These are phyloP conservation scores for Butorides virescens DNA, from an alignment of 2,113 vertebrate species.

Conservation along the genomic window DNA sequence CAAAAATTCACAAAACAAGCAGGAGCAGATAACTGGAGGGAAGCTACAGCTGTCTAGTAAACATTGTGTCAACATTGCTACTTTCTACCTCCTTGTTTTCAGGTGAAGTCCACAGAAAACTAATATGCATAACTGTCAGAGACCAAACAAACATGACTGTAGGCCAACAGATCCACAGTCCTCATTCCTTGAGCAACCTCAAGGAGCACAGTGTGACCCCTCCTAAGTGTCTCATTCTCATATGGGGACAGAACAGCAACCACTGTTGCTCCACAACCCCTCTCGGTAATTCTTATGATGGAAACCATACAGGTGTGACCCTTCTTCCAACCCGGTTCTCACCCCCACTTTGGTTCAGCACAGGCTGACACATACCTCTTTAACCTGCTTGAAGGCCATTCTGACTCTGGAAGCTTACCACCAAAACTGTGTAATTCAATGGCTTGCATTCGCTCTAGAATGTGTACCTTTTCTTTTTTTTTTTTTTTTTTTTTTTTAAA, in stretches of 20 bases:
- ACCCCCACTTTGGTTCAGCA: neutral
- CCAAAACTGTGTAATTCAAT: neutral
- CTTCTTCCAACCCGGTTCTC: neutral
- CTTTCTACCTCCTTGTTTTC: neutral
- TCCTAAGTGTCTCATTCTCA: neutral
- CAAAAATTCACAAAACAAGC: neutral
- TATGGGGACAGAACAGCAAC: neutral
- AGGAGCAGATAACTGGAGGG: neutral
- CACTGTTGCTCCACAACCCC: neutral
- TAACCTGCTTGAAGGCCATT: neutral
- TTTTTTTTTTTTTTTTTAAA: too few species aligned
- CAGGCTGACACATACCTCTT: neutral
- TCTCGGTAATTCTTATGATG: neutral
- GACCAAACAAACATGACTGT: neutral
- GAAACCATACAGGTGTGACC: neutral
- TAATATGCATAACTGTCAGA: neutral
- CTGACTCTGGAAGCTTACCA: neutral
- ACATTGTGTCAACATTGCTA: neutral
- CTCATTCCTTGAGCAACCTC: neutral
- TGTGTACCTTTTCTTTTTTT: neutral
- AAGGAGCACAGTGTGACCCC: neutral
- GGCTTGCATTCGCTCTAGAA: neutral
- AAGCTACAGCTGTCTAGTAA: neutral
- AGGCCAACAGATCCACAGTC: neutral
- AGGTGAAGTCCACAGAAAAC: neutral